A percentile compares a stretch with the other conserved stretches of the same genome.
Conservation (phyloP, 2,888 invertebrate species). For the Microplitis manilae region DNA sequence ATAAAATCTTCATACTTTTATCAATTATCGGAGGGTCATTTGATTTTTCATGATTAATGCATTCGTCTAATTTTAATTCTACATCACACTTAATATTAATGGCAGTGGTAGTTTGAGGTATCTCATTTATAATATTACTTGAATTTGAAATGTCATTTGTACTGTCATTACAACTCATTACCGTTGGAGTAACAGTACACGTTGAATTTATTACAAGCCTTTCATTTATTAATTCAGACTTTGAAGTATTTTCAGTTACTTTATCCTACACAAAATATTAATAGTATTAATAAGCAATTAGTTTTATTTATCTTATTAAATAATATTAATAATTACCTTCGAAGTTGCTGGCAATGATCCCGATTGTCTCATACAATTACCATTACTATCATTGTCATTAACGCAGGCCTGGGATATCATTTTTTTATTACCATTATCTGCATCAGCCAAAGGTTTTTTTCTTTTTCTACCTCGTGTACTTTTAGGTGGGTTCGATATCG, state of each 20-base stretch:
- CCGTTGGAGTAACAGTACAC: slow-evolving; percentile 21
- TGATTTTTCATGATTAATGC: slow-evolving; percentile 19
- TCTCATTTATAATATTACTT: not conserved
- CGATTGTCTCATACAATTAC: slow-evolving; percentile 47
- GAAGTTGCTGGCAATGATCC: slow-evolving; percentile 47
- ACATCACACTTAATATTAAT: slow-evolving; percentile 25
- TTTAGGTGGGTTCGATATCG: slow-evolving; percentile 42
- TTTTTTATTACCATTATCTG: slow-evolving; percentile 26
- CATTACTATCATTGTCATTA: slow-evolving; percentile 40
- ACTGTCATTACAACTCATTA: slow-evolving; percentile 5
- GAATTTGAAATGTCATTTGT: slow-evolving; percentile 3
- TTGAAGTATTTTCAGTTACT: not conserved
- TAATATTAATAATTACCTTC: not conserved
- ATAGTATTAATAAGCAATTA: not conserved
- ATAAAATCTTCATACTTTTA: not conserved
- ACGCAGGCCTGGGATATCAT: slow-evolving; percentile 40
- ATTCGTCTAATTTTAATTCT: not conserved
- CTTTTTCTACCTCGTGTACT: slow-evolving; percentile 50
- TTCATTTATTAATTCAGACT: slow-evolving; percentile 6
- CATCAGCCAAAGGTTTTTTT: slow-evolving; percentile 46
- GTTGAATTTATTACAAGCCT: slow-evolving; percentile 19
- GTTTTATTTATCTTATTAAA: not conserved
- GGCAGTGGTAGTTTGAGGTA: slow-evolving; percentile 29
- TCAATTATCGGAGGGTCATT: slow-evolving; percentile 4
- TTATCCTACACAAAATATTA: not conserved